phyloP scores from a whole-genome alignment of 2,113 vertebrate genomes.

The Ploceus nigricollis region DNA sequence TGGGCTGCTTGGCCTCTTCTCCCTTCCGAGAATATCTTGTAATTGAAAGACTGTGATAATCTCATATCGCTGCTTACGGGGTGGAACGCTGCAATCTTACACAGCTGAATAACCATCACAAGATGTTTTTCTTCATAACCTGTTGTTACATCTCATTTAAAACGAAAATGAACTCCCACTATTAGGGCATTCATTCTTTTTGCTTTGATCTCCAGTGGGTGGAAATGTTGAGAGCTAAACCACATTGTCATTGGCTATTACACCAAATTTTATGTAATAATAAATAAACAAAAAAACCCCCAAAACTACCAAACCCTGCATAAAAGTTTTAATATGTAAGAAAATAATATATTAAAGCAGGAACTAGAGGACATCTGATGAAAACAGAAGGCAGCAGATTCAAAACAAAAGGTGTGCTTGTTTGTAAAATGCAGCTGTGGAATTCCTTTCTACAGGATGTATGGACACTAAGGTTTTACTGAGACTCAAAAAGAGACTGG shows the following conservation, averaged over 20 bases:
- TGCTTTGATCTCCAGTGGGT: background rate
- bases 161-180: constrained; percentile 13
- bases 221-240: background rate
- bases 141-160: constrained; percentile 20
- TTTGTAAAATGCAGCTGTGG: background rate
- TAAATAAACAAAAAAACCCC: background rate
- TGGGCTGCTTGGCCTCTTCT: background rate
- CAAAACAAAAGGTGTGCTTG: background rate
- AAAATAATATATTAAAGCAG: background rate
- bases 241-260: background rate
- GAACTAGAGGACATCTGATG: background rate
- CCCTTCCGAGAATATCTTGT: background rate
- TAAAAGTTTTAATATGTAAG: background rate
- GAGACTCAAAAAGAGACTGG: background rate
- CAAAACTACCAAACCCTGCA: background rate
- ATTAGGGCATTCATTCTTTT: background rate
- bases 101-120: constrained; percentile 21
- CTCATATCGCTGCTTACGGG: background rate
- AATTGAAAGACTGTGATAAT: background rate
- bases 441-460: background rate
- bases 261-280: background rate
- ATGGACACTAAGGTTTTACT: background rate
- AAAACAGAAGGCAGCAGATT: background rate
- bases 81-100: background rate
- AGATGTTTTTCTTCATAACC: constrained; percentile 38